Conservation (phyloP, 2,113 vertebrate species). For the Chascanopsetta lugubris region DNA sequence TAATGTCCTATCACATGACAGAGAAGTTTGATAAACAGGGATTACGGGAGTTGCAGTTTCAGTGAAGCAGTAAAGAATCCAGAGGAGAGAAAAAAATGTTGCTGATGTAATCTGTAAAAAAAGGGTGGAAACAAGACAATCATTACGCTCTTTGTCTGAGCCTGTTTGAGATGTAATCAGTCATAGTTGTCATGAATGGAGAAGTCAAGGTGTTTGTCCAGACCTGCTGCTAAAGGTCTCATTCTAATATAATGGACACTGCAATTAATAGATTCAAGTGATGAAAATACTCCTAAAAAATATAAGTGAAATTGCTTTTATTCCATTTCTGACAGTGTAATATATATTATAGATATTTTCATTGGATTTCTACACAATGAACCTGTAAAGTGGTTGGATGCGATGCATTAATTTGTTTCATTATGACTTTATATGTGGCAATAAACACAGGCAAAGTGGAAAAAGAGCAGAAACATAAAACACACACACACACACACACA, state of each 20-base stretch:
- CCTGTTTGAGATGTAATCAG: constrained; percentile 23
- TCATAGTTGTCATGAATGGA: not conserved
- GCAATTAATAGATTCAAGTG: too few species aligned
- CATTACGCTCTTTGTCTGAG: constrained; percentile 21
- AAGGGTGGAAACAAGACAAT: not conserved
- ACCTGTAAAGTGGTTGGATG: too few species aligned
- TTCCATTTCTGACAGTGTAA: too few species aligned
- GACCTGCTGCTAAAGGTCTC: too few species aligned
- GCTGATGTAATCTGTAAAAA: not conserved
- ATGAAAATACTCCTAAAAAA: too few species aligned
- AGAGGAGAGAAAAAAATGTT: not conserved
- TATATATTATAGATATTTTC: too few species aligned
- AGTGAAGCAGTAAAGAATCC: not conserved
- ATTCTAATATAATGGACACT: too few species aligned
- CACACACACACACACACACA: not conserved
- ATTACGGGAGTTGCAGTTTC: not conserved
- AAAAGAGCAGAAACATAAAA: not conserved
- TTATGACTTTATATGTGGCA: not conserved
- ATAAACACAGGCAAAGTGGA: not conserved
- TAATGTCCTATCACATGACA: too few species aligned
- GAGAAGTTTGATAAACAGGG: not conserved
- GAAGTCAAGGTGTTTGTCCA: too few species aligned
- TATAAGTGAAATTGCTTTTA: too few species aligned
- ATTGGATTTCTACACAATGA: too few species aligned
- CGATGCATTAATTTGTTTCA: too few species aligned